These are phyloP conservation scores for Megalops cyprinoides DNA, from an alignment of 2,797 vertebrate species.

Conservation along the genomic window DNA sequence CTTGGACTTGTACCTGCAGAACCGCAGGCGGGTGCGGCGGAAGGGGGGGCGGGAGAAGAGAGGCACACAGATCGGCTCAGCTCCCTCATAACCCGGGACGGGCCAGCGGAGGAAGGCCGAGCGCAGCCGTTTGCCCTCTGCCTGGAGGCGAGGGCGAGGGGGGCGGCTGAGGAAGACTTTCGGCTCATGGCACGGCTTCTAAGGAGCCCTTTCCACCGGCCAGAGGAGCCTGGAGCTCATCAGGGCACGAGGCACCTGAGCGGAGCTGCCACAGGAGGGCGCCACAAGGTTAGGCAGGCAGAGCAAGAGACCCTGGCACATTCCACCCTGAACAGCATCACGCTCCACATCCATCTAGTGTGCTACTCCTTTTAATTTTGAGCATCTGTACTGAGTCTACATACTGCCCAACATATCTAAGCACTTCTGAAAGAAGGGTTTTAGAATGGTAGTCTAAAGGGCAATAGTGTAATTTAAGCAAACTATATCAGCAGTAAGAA, in stretches of 20 bases:
- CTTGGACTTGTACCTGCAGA: constrained; percentile 96
- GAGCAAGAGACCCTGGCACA: constrained; percentile 41
- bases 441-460: too few species aligned
- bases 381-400: too few species aligned
- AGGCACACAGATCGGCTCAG: constrained; percentile 70
- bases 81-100: constrained; percentile 80
- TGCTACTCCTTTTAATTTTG: not conserved
- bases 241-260: constrained; percentile 85
- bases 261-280: constrained; percentile 85
- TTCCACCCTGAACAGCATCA: constrained; percentile 45
- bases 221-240: constrained; percentile 99
- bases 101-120: constrained; percentile 85
- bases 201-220: constrained; percentile 90
- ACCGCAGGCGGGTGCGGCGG: constrained; percentile 27
- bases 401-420: too few species aligned
- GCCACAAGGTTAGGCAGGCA: constrained; percentile 61
- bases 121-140: constrained; percentile 59
- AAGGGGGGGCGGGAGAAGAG: constrained; percentile 24
- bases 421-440: too few species aligned
- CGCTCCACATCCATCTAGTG: constrained; percentile 47
- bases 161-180: constrained; percentile 43
- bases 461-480: too few species aligned
- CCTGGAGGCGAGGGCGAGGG: constrained; percentile 43
- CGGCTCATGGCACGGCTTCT: constrained; percentile 92
- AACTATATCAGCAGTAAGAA: too few species aligned